Conservation (phyloP, 1,140 invertebrate species). For the Macrocentrus cingulum region DNA sequence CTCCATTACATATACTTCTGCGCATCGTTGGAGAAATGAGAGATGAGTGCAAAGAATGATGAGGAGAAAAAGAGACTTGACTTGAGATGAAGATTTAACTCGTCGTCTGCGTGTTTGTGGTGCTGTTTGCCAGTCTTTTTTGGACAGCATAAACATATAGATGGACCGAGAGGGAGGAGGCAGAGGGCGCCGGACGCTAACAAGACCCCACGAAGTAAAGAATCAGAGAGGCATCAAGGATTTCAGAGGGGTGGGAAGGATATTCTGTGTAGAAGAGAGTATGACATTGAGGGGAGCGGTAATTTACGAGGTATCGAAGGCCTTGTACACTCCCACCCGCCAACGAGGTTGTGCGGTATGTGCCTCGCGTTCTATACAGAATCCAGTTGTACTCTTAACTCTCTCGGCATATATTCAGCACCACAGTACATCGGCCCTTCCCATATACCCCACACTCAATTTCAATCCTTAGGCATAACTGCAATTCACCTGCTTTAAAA, state of each 20-base stretch:
- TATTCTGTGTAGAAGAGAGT: conserved; percentile 15
- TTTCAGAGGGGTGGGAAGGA: conserved; percentile 8
- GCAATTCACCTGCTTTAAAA: conserved; percentile 30
- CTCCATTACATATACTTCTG: neutral
- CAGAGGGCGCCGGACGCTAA: neutral
- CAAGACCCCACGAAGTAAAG: conserved; percentile 8
- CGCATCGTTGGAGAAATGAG: neutral
- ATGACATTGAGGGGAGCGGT: conserved; percentile 40
- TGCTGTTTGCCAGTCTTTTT: conserved; percentile 30
- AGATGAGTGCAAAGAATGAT: conserved; percentile 22
- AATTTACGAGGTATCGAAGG: conserved; percentile 61
- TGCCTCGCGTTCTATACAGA: conserved; percentile 17
- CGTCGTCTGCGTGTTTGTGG: conserved; percentile 29
- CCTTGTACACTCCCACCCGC: conserved; percentile 58
- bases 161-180: neutral
- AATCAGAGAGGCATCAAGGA: conserved; percentile 6
- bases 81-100: conserved; percentile 33
- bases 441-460: conserved; percentile 44
- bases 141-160: conserved; percentile 23
- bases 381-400: conserved; percentile 35
- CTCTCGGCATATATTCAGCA: conserved; percentile 25
- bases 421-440: conserved; percentile 37
- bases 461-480: conserved; percentile 19
- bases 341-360: conserved; percentile 38
- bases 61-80: conserved; percentile 21